These are phyloP conservation scores for Cheilosia variabilis DNA, from an alignment of 2,888 invertebrate genomes.

Conservation along the genomic window DNA sequence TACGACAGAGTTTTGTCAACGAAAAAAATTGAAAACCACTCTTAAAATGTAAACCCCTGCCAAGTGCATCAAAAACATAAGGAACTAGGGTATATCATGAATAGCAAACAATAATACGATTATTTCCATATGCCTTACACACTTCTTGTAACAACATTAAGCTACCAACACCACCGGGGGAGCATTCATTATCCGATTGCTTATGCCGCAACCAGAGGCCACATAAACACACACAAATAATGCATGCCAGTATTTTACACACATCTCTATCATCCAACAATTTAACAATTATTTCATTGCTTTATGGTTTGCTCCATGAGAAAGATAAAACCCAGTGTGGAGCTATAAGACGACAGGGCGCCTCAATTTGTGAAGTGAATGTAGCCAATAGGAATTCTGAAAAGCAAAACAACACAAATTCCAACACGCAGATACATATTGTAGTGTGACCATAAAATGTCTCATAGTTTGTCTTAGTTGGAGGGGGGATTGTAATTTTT, in stretches of 20 bases:
- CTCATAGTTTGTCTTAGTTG: conserved; percentile 44
- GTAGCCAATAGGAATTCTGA: conserved; percentile 24
- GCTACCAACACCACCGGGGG: neutral
- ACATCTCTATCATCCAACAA: conserved; percentile 44
- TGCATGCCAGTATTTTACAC: conserved; percentile 19
- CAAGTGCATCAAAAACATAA: neutral
- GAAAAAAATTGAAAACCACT: neutral
- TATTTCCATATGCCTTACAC: neutral
- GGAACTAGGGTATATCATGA: conserved; percentile 6
- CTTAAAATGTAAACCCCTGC: neutral
- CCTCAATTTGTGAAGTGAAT: conserved; percentile 49
- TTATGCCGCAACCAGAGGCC: conserved; percentile 5
- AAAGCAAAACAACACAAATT: neutral
- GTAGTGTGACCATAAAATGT: conserved; percentile 56
- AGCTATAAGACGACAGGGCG: conserved; percentile 11
- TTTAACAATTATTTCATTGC: conserved; percentile 56
- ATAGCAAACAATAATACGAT: neutral
- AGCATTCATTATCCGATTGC: conserved; percentile 42
- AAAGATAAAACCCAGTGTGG: neutral
- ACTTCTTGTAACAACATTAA: neutral
- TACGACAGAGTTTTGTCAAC: too few relatives aligned
- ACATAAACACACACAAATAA: conserved; percentile 32
- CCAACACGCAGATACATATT: neutral
- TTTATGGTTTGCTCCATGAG: neutral
- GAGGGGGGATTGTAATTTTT: conserved; percentile 42